Conservation (phyloP, 2,113 vertebrate genomes). For the Pyrgilauda ruficollis region DNA sequence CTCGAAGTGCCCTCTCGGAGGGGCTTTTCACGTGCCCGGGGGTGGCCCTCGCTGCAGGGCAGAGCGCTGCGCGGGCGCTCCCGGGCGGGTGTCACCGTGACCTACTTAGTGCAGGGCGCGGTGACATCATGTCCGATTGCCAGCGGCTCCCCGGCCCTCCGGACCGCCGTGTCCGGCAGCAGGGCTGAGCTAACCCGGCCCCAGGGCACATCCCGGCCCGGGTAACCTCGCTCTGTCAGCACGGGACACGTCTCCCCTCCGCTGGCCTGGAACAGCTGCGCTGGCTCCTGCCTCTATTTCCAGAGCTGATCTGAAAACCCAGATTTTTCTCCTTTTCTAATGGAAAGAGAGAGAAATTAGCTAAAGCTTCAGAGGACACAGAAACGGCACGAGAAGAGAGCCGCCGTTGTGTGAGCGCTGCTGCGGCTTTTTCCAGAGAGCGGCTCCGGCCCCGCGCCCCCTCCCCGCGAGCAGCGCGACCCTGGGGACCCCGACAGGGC, state of each 20-base stretch:
- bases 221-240: background rate
- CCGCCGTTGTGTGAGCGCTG: background rate
- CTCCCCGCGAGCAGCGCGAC: background rate
- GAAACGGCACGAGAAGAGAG: background rate
- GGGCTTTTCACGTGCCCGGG: background rate
- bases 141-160: background rate
- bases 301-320: conserved; percentile 39
- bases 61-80: background rate
- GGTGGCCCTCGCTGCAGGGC: background rate
- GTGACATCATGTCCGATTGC: background rate
- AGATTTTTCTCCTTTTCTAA: background rate
- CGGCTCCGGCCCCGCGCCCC: background rate
- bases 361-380: background rate
- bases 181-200: background rate
- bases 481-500: background rate
- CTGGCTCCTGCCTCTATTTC: background rate
- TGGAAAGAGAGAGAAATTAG: background rate
- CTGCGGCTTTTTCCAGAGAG: background rate
- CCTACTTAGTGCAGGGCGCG: background rate
- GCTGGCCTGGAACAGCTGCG: background rate
- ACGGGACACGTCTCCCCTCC: background rate
- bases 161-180: background rate
- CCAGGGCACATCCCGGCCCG: fast-evolving
- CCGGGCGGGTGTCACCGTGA: background rate
- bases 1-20: background rate